Evolutionary conservation across 2,888 invertebrate genomes (phyloP), one percentile per base, ranked within the genome.

Genomic region (Cephalotes varians): DNA sequence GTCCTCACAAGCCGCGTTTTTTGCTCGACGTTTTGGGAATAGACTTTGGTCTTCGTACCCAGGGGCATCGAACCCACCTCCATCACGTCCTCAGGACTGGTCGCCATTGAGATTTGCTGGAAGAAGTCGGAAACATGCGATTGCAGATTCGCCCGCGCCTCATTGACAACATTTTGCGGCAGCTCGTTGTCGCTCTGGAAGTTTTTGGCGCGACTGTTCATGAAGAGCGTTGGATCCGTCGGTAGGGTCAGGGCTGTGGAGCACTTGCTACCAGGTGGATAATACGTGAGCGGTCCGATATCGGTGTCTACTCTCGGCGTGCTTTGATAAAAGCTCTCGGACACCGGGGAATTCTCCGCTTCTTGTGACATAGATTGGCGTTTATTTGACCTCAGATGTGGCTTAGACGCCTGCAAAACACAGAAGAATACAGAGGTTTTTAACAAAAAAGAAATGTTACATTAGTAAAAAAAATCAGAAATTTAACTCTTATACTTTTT

Each of bases 81-180:
- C 94, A 94, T 94, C 44, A 94, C 93, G 85, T 94, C 94, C 58
- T 94, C 94, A 44, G 94, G 94, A 80, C 94, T 94, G 21, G 93
- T 94, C 18, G 94, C 94, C 85, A 94, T 91, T 44, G 94, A 93
- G 7, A 94, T 94, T 82, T 94, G 94, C 18, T 94, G 93, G 37
- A 94, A 94, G 67, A 94, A 94, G 79, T 94, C 94, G 18, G 94
- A 93, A 0, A 94, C 94, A 90, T 94, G 94, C 21, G 94, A 93
- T 69, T 94, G 94, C 18, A 94, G 91, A 86, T 93, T 93, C 44
- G 90, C 90, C 2, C 94, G 91, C 31, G 93, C 92, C 81, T 94
- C 94, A 88, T 94, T 94, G 49, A 93, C 91, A 40, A 94, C 89
- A 15, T 93, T 94, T 74, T 93, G 93, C 2, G 93, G 93, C 15